Conservation (phyloP, 1,140 invertebrate genomes). For the Trichonephila clavipes region DNA sequence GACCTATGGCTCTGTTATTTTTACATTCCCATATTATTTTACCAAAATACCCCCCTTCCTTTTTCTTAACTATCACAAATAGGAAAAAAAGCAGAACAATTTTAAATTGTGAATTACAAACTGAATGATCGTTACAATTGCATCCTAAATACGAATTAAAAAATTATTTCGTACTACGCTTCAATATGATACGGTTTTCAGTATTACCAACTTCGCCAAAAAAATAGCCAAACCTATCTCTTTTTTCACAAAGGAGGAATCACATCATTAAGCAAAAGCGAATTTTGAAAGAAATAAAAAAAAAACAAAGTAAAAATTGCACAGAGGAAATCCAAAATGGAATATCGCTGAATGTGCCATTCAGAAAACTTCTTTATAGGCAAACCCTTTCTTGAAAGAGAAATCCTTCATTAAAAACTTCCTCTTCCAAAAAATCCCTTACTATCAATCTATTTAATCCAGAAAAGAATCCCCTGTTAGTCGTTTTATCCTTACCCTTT, state of each 20-base stretch:
- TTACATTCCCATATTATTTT: too few relatives aligned
- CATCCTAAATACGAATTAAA: too few relatives aligned
- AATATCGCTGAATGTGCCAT: constrained; percentile 64
- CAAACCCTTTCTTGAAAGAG: constrained; percentile 58
- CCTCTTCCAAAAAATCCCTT: neutral
- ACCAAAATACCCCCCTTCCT: too few relatives aligned
- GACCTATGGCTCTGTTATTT: too few relatives aligned
- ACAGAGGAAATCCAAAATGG: neutral
- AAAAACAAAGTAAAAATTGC: neutral
- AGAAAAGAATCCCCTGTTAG: constrained; percentile 70
- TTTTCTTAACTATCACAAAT: too few relatives aligned
- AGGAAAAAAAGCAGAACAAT: too few relatives aligned
- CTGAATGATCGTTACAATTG: too few relatives aligned
- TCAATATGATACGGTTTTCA: too few relatives aligned
- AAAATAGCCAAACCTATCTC: too few relatives aligned
- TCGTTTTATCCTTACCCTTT: constrained; percentile 64
- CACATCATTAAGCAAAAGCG: constrained; percentile 30
- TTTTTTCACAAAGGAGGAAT: neutral
- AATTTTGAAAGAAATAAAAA: neutral
- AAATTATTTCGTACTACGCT: too few relatives aligned
- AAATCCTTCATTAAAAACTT: constrained; percentile 71
- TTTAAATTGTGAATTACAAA: too few relatives aligned
- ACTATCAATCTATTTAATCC: constrained; percentile 71
- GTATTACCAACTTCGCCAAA: too few relatives aligned
- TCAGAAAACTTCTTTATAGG: constrained; percentile 43